Evolutionary conservation across 2,888 invertebrate genomes (phyloP).

Genomic region (Diadromus collaris): DNA sequence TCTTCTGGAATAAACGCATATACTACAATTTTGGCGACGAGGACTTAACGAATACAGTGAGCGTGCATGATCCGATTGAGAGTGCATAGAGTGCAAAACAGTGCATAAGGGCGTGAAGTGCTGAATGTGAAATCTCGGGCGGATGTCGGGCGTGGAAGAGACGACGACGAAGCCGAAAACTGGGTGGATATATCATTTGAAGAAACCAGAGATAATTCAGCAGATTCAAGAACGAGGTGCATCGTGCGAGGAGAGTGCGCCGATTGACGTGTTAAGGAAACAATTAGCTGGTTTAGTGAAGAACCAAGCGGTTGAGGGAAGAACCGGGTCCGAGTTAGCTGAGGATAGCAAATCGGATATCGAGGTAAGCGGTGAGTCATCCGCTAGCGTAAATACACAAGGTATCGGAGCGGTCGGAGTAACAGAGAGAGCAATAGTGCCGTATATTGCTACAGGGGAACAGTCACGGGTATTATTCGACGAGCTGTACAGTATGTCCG

Average conservation of each 20-base stretch:
- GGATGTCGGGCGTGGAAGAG: background rate
- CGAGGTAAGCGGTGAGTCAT: background rate
- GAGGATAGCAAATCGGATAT: background rate
- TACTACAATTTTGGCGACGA: constrained; percentile 1
- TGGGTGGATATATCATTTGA: background rate
- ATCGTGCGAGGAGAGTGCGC: background rate
- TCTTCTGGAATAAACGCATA: no score
- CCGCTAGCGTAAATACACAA: background rate
- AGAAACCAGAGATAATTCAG: background rate
- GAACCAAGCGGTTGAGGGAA: background rate
- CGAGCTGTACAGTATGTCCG: background rate
- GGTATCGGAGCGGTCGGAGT: no score
- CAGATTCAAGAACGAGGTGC: background rate
- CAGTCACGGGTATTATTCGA: background rate
- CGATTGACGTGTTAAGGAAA: background rate
- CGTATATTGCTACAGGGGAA: no score
- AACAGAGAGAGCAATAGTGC: no score
- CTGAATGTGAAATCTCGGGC: background rate
- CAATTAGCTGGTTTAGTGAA: background rate
- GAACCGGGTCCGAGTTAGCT: background rate
- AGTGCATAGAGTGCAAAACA: background rate
- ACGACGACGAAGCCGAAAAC: background rate
- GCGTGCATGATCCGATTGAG: background rate
- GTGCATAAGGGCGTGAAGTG: background rate
- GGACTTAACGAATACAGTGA: background rate